These are phyloP conservation scores for Cheilosia variabilis DNA, from an alignment of 2,888 invertebrate genomes.

Conservation along the genomic window DNA sequence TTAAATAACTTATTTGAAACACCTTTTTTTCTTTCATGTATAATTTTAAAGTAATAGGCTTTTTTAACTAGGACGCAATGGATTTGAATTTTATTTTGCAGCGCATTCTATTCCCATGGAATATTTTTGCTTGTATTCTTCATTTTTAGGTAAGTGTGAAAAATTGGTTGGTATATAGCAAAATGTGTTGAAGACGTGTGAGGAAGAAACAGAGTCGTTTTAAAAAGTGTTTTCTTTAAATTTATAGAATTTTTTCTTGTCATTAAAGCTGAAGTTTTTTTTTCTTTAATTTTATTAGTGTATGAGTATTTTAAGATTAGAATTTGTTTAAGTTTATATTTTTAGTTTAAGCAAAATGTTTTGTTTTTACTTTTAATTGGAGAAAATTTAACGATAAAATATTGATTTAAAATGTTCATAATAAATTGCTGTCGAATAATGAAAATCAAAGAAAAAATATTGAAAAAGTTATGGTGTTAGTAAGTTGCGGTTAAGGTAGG, in stretches of 20 bases:
- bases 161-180: slow-evolving; percentile 39
- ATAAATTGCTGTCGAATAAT: no score
- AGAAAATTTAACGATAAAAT: slow-evolving; percentile 8
- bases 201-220: slow-evolving; percentile 52
- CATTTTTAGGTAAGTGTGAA: slow-evolving; percentile 34
- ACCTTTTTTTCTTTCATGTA: slow-evolving; percentile 24
- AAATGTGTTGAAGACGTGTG: slow-evolving; percentile 36
- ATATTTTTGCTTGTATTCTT: slow-evolving; percentile 18
- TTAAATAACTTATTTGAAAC: slow-evolving; percentile 47
- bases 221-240: slow-evolving; percentile 20
- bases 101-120: slow-evolving; percentile 46
- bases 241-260: slow-evolving; percentile 41
- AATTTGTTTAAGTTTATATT: slow-evolving; percentile 32
- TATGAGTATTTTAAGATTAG: slow-evolving; percentile 26
- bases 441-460: no score
- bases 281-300: slow-evolving; percentile 11
- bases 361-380: slow-evolving; percentile 7
- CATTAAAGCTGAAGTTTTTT: slow-evolving; percentile 57
- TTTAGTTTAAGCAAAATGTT: slow-evolving; percentile 34
- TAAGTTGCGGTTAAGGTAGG: no score
- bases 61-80: slow-evolving; percentile 64
- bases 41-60: slow-evolving; percentile 2
- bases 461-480: no score
- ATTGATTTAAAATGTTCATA: no score
- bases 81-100: slow-evolving; percentile 51